Evolutionary conservation across 2,888 invertebrate species (phyloP).

Genomic region (Pachydiplax longipennis): DNA sequence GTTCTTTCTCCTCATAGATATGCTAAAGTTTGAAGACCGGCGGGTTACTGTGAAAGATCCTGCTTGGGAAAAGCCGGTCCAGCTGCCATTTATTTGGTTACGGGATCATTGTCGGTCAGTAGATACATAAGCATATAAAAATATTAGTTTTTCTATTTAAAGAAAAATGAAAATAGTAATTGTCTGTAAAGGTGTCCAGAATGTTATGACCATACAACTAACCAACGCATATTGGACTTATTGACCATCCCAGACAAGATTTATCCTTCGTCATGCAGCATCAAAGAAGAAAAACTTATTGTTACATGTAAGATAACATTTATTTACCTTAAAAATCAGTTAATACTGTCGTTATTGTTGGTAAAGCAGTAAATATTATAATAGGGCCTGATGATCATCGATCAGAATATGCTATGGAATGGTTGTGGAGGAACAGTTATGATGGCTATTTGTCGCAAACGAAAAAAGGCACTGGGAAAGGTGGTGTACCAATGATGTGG

Average conservation of each 20-base stretch:
- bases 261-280: slow-evolving; percentile 56
- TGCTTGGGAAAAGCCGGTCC: slow-evolving; percentile 48
- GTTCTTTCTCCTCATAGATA: background rate
- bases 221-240: slow-evolving; percentile 68
- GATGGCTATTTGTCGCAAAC: slow-evolving; percentile 46
- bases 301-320: slow-evolving; percentile 64
- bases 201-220: slow-evolving; percentile 68
- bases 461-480: slow-evolving; percentile 53
- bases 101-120: slow-evolving; percentile 68
- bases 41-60: slow-evolving; percentile 10
- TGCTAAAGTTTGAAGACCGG: background rate
- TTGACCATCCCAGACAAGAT: slow-evolving; percentile 64
- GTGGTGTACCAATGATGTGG: slow-evolving; percentile 51
- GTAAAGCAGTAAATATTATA: background rate
- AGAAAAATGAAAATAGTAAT: slow-evolving; percentile 53
- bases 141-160: slow-evolving; percentile 46
- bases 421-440: slow-evolving; percentile 59
- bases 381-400: slow-evolving; percentile 68
- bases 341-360: background rate
- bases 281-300: slow-evolving; percentile 57
- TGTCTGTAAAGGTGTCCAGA: slow-evolving; percentile 62
- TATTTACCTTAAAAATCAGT: background rate
- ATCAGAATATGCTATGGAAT: slow-evolving; percentile 63
- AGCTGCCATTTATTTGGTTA: slow-evolving; percentile 65
- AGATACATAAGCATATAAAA: background rate